Evolutionary conservation across 2,797 vertebrate species (phyloP), one percentile per base, ranked within the genome.

Genomic region (Enteromius anoplus): DNA sequence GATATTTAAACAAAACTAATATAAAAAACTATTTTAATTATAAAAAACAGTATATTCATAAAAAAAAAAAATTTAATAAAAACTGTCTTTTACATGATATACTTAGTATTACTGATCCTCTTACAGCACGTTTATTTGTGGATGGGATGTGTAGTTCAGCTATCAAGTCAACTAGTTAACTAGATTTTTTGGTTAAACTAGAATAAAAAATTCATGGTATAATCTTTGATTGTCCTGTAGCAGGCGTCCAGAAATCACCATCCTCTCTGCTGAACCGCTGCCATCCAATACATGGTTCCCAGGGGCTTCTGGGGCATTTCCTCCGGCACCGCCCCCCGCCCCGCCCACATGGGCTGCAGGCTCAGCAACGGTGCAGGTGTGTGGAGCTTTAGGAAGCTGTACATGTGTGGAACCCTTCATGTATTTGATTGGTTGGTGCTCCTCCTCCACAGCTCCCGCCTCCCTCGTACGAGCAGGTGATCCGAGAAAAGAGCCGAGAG

Each of bases 171-270:
- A 40, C 62, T 34, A 32, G 29, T 64, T 64, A 17, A 64, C 17
- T 7, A 5, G 17, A 9, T 66, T 21, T 66, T 37, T 40, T n/a
- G 0, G 19, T 23, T n/a, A 45, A 70, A 47, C 23, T 10, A 8
- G 26, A 45, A 70, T 70, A 40, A 26, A n/a, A 47, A 40, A 8
- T 40, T 73, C 3, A 53, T 1, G 5, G 19, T 19, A 10, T 71
- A 7, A 73, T 12, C 15, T 34, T 49, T 73, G 37, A 42, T 62
- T 77, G 37, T 77, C 6, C 1, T 12, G 11, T 15, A 10, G 23
- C 84, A 99, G 98, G 87, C 96, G 97, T 80, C 98, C 97, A n/a
- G 96, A 98, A 94, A 99, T 99, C 91, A 99, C 97, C 87, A 98
- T 99, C 88, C 95, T 99, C 88, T 97, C 97, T 15, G 97, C 97